Evolutionary conservation across 2,888 invertebrate genomes (phyloP).

Genomic region (Caradrina clavipalpis): DNA sequence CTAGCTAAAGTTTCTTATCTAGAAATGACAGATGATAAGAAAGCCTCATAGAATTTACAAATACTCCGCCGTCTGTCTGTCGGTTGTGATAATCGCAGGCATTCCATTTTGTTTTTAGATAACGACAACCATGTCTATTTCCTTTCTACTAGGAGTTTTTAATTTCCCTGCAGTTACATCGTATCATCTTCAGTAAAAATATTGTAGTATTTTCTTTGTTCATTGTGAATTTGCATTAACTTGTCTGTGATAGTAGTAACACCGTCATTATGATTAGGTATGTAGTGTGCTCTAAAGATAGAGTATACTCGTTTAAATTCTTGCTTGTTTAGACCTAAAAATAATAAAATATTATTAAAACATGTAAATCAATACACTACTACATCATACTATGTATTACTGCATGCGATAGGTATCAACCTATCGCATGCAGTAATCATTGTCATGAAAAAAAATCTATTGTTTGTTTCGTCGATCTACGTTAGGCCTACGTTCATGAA

Average conservation of each 20-base stretch:
- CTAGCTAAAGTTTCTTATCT: conserved; percentile 53
- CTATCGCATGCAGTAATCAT: neutral
- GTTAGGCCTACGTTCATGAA: too few relatives aligned
- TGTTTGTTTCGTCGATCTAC: neutral
- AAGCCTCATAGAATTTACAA: conserved; percentile 32
- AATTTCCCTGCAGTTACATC: conserved; percentile 47
- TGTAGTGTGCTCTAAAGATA: conserved; percentile 61
- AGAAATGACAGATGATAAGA: conserved; percentile 58
- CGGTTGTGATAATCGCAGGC: conserved; percentile 24
- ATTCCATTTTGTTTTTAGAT: conserved; percentile 10
- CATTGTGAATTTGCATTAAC: conserved; percentile 73
- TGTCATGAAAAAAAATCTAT: neutral
- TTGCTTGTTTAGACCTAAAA: conserved; percentile 64
- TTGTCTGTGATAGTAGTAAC: conserved; percentile 47
- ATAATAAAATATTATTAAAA: conserved; percentile 21
- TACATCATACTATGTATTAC: too few relatives aligned
- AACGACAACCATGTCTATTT: neutral
- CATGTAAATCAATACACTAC: too few relatives aligned
- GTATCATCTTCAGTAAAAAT: conserved; percentile 28
- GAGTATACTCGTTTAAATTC: conserved; percentile 23
- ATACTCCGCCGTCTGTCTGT: conserved; percentile 9
- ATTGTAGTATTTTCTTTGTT: conserved; percentile 70
- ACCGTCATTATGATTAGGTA: conserved; percentile 68
- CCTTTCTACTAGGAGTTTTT: conserved; percentile 40
- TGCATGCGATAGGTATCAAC: too few relatives aligned